Base-by-base conservation (phyloP, 2,888 invertebrate genomes). In the Horisme vitalbata region DNA sequence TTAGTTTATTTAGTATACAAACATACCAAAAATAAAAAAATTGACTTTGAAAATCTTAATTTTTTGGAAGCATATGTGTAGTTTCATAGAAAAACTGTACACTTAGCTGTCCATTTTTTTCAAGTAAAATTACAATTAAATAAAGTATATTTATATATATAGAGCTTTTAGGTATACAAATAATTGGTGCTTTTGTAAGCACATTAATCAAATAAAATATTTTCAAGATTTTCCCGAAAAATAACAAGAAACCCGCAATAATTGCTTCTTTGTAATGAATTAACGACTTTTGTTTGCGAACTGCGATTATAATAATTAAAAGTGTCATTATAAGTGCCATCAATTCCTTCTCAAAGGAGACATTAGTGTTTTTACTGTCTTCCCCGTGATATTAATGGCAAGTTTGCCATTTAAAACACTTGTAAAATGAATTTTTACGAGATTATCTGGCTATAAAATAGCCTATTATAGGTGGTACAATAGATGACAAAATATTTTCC, bases 291-390 rank as follows among this genome's bases (percentile, higher is more conserved):
- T 83, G 86, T 89, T 89, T 63, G 53, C 48, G 43, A 88, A 88
- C 69, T 74, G 63, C 72, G 69, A 87, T 89, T 87, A 84, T 83
- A 87, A 86, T 86, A 87, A 89, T 89, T 87, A 89, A 88, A 88
- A 89, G 83, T 86, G 74, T 78, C 86, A 88, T 88, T 88, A 88
- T 78, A 80, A 83, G 74, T 73, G 75, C 79, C 84, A 85, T 87
- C 83, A 83, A 84, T 84, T 77, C 75, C 70, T 72, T 78, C 89
- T 88, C 89, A 50, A 68, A 71, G 89, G 88, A 75, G 79, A 79
- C 84, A 75, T 88, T 86, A 79, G 75, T 75, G 77, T 80, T 86
- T 81, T 84, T 81, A 82, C 74, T 71, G 80, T 68, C 69, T 64
- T 75, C 57, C 68, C 62, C 59, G 61, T 54, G 70, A 71, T 68